Conservation (phyloP, 2,888 invertebrate species). For the Coelopa pilipes region DNA sequence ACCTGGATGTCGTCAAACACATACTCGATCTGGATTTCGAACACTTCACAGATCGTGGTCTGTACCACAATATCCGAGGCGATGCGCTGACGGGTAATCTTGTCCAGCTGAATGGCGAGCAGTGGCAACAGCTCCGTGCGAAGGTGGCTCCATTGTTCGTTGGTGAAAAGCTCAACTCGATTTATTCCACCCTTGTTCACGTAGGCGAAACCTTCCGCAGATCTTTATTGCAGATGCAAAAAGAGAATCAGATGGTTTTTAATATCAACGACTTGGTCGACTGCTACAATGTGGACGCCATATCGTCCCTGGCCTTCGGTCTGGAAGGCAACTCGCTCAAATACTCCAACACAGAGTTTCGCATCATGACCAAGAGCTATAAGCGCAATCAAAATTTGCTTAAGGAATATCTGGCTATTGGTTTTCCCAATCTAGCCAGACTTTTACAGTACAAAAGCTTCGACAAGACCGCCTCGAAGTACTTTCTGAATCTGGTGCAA, state of each 20-base stretch:
- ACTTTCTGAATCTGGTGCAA: slow-evolving; percentile 54
- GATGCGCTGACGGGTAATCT: slow-evolving; percentile 66
- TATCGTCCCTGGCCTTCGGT: slow-evolving; percentile 67
- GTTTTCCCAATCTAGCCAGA: slow-evolving; percentile 54
- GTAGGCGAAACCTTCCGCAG: slow-evolving; percentile 47
- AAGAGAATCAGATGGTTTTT: slow-evolving; percentile 22
- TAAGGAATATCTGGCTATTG: slow-evolving; percentile 51
- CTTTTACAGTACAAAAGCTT: slow-evolving; percentile 51
- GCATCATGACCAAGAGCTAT: slow-evolving; percentile 50
- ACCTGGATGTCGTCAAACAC: slow-evolving; percentile 58
- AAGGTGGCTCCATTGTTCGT: slow-evolving; percentile 56
- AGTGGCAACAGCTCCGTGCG: slow-evolving; percentile 62
- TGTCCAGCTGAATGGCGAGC: slow-evolving; percentile 63
- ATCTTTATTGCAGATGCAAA: slow-evolving; percentile 52
- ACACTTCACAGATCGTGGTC: slow-evolving; percentile 59
- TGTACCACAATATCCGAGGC: slow-evolving; percentile 55
- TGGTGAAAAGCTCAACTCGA: slow-evolving; percentile 52
- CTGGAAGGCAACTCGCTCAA: slow-evolving; percentile 64
- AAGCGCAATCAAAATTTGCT: slow-evolving; percentile 49
- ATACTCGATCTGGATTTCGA: slow-evolving; percentile 59
- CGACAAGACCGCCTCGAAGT: slow-evolving; percentile 48
- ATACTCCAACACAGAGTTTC: slow-evolving; percentile 62
- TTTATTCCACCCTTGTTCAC: slow-evolving; percentile 52
- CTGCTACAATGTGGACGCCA: slow-evolving; percentile 68
- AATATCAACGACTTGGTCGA: slow-evolving; percentile 68